Evolutionary conservation across 2,888 invertebrate species (phyloP).

Genomic region (Hartigia nigra): DNA sequence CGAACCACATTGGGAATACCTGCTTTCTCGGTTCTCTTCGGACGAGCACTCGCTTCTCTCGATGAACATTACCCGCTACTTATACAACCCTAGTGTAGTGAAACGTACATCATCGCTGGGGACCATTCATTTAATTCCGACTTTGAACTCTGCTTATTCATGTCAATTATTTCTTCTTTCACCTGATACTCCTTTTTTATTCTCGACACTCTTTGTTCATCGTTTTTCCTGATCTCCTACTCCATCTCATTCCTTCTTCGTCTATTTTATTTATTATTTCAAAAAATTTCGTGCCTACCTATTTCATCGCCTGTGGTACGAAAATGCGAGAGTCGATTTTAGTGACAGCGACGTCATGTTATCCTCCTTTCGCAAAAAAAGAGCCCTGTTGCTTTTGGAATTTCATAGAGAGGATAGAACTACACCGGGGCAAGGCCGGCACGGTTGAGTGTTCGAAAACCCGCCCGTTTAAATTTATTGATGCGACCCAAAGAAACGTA

Average conservation of each 20-base stretch:
- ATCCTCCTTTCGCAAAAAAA: not conserved
- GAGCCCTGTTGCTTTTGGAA: not conserved
- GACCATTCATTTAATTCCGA: not conserved
- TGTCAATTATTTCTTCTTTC: not conserved
- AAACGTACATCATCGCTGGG: not conserved
- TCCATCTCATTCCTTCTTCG: not conserved
- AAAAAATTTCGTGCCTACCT: not conserved
- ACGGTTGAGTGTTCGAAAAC: not conserved
- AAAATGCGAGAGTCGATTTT: not conserved
- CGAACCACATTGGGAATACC: conserved; percentile 31
- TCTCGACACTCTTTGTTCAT: not conserved
- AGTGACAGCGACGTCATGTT: no score
- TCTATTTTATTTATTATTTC: not conserved
- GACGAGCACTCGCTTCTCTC: conserved; percentile 15
- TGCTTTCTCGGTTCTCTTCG: conserved; percentile 27
- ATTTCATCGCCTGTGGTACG: not conserved
- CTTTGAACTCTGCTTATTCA: not conserved
- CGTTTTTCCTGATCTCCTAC: not conserved
- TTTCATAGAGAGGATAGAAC: not conserved
- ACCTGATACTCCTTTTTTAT: not conserved
- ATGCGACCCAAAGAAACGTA: not conserved
- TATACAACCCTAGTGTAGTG: not conserved
- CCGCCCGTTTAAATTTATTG: not conserved
- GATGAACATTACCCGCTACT: not conserved
- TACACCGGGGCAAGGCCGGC: not conserved